Evolutionary conservation across 2,113 vertebrate species (phyloP), one percentile per base, ranked within the genome.

Genomic region (Ophiodon elongatus): DNA sequence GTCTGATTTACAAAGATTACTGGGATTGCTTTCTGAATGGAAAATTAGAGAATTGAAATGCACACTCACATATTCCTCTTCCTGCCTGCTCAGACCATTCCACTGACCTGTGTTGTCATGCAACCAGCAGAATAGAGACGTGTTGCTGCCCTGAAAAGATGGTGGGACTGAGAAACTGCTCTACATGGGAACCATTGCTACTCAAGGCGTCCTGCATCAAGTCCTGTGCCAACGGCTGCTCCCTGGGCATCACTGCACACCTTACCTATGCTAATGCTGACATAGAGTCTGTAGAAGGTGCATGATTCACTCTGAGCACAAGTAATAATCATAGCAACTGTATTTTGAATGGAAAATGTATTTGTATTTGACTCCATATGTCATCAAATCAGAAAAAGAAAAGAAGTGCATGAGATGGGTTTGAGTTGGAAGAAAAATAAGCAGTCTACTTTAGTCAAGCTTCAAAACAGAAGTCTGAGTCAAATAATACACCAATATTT

Each of bases 141-240:
- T 67, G 47, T 41, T 71, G 67, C 57, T 63, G 23, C 27, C 77
- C 82, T 31, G 76, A 64, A 54, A 96, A 90, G 80, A 99, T 99
- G 98, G 97, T 97, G 0, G 98, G 98, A 5, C 94, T 99, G 71
- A 97, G 97, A 25, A 93, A 96, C 82, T 95, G 96, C 79, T 93
- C 95, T n/a, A 96, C 96, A 52, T 99, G 98, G 97, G 96, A 96
- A 37, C 95, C 97, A 64, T 91, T 99, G 86, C 95, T 98, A 7
- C 95, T 99, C 75, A 98, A 97, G 87, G 95, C 97, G 84, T 99
- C 98, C 69, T 93, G 87, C 71, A 96, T 99, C 76, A 97, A 96
- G 91, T 98, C 98, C 74, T 97, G 97, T 85, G 96, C 97, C 91
- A 97, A 97, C 0, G 98, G 98, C 11, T 98, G 96, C 88, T 97